A percentile compares a stretch with the other conserved stretches of the same genome.
phyloP scores from a whole-genome alignment of 2,797 vertebrate genomes.

The Prionace glauca region DNA sequence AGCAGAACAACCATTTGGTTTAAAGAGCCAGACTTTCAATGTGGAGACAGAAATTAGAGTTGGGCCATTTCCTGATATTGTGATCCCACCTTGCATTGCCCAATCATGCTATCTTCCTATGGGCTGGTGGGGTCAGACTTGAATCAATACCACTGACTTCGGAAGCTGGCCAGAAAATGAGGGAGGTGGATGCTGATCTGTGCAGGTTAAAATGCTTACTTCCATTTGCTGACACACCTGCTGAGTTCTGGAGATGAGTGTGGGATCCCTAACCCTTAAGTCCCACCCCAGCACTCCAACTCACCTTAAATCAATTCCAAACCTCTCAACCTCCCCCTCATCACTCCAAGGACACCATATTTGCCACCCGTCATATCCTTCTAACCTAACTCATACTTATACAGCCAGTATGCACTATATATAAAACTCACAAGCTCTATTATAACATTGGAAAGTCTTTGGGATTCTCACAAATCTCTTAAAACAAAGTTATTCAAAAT shows the following conservation, averaged over 20 bases:
- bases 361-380: neutral
- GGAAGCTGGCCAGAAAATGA: neutral
- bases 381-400: neutral
- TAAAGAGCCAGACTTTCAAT: neutral
- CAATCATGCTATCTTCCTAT: neutral
- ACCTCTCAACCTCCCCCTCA: too few relatives aligned
- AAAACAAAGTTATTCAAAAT: neutral
- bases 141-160: neutral
- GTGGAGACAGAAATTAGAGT: neutral
- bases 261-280: neutral
- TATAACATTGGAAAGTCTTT: neutral
- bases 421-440: neutral
- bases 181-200: neutral
- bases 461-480: neutral
- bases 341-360: neutral
- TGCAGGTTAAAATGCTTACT: neutral
- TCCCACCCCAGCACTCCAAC: too few relatives aligned
- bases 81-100: neutral
- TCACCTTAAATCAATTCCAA: neutral
- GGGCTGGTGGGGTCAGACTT: neutral
- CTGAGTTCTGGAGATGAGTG: neutral
- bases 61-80: neutral
- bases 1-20: neutral
- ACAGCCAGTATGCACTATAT: neutral
- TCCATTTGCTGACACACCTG: neutral